Evolutionary conservation across 2,888 invertebrate species (phyloP), one percentile per base, ranked within the genome.

Genomic region (Cantharis flavilabris): DNA sequence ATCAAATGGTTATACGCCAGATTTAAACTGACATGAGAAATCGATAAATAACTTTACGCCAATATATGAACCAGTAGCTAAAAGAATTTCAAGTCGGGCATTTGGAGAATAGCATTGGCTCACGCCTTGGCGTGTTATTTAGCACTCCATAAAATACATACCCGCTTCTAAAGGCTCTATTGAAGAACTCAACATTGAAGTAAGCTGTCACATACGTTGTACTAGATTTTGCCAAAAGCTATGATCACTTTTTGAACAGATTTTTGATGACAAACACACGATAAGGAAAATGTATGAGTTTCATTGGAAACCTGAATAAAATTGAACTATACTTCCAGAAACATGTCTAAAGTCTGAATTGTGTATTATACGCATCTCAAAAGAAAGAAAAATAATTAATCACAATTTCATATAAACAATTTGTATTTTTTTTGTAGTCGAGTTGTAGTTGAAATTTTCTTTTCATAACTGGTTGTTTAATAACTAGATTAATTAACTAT

Each of bases 171-270:
- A 67, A 79, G 79, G 75, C 76, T 79, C 77, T 78, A 81, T 81
- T 80, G 77, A 78, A 78, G 79, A 80, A 79, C 78, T 80, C 80
- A 79, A 73, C 76, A 72, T 74, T 76, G 73, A 81, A 82, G 81
- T 82, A 81, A 82, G 82, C 82, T 82, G 82, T 82, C 82, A 82
- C 82, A 82, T 82, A 81, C 82, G 81, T 81, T 79, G 80, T 77
- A 77, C 75, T 73, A 74, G 77, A 76, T 73, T 76, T 76, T 71
- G 62, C 26, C 75, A 72, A 63, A 64, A 20, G 70, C 65, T 77
- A 75, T 73, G 71, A 73, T 69, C 69, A 72, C 71, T 76, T 78
- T 78, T 75, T 76, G 76, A 76, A 76, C 78, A 73, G 69, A 70
- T 76, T 69, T 73, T 69, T 69, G 20, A 65, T 30, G 28, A 71